Percentiles rank a stretch among this genome's conserved stretches.
Evolutionary conservation across 2,797 vertebrate species (phyloP).

Genomic region (Catharus ustulatus): DNA sequence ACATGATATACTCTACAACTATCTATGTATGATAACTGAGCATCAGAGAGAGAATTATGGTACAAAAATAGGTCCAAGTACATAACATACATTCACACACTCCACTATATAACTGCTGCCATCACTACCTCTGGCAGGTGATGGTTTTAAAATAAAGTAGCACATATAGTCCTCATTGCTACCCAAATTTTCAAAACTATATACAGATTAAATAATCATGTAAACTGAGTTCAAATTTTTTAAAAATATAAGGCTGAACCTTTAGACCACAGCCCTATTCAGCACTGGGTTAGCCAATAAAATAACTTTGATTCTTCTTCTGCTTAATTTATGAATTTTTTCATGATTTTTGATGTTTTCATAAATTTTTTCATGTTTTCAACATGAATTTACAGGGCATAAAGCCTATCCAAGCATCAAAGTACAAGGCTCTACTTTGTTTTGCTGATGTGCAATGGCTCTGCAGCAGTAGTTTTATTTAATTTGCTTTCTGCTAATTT

Average conservation of each 20-base stretch:
- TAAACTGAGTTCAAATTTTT: background rate
- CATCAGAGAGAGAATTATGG: background rate
- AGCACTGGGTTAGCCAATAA: background rate
- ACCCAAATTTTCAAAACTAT: background rate
- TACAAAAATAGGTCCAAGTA: background rate
- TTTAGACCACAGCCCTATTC: background rate
- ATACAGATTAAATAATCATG: background rate
- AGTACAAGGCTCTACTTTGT: background rate
- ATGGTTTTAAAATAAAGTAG: background rate
- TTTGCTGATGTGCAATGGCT: background rate
- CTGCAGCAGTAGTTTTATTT: background rate
- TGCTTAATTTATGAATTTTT: background rate
- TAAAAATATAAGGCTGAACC: background rate
- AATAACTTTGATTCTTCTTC: background rate
- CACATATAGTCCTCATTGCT: background rate
- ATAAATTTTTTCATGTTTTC: background rate
- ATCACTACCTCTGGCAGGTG: background rate
- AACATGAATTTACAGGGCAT: background rate
- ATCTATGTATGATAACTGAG: background rate
- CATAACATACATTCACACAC: background rate
- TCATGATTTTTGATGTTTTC: too few relatives aligned
- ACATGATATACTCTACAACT: background rate
- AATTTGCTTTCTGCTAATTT: background rate
- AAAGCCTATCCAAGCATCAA: background rate
- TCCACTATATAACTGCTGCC: background rate